Evolutionary conservation across 2,888 invertebrate species (phyloP), one percentile per base, ranked within the genome.

Genomic region (Stratiomys singularior): DNA sequence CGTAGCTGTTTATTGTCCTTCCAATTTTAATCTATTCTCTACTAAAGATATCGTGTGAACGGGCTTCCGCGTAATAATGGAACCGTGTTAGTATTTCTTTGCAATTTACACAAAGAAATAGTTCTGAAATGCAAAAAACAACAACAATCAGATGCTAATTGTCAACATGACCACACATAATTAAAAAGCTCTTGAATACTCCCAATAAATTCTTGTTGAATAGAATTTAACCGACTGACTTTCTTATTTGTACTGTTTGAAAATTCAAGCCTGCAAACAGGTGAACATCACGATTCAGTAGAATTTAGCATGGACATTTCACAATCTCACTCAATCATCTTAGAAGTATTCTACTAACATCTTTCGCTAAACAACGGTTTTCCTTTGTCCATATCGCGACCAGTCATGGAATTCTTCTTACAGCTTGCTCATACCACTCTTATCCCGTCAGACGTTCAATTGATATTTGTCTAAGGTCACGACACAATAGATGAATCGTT

Each of bases 271-370:
- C 4, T 28, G 11, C 28, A 15, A 28, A 18, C 64, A 64, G 64
- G 64, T 64, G 64, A 64, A 64, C 28, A 64, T 1, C 18, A 18
- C 30, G 30, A 64, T 64, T 13, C 52, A 9, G 15, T 52, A 30
- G 28, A 64, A 64, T 64, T 64, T 30, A 28, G 15, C 27, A 64
- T 28, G 64, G 64, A 30, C 64, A 23, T 30, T 30, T 13, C 11
- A 28, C 0, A 28, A 30, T 30, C n/a, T 30, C 23, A 28, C 2
- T 1, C 64, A 18, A 28, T 15, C 30, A 28, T 64, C 64, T 23
- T 30, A 13, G 13, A 30, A 30, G 15, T 1, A 30, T 64, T 64
- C 52, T 52, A 9, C 15, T 52, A 4, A 9, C 4, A 9, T 18
- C 15, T 37, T n/a, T 52, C 15, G 15, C 52, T 52, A 15, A 37